These are phyloP conservation scores for Caenorhabditis parvicauda DNA, from an alignment of 2,888 invertebrate genomes.

Conservation along the genomic window DNA sequence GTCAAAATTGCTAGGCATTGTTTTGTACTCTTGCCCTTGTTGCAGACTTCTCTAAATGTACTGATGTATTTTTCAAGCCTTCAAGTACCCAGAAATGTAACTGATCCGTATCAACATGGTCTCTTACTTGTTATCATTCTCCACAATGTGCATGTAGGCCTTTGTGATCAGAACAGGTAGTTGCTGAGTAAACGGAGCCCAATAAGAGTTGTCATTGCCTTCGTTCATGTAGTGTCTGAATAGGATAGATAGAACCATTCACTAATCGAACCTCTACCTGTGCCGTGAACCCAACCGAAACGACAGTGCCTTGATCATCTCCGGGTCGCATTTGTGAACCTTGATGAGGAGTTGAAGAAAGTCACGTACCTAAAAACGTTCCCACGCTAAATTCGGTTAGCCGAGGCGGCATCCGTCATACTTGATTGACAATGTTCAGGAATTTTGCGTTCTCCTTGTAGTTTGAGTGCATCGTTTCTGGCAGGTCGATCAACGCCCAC, in stretches of 20 bases:
- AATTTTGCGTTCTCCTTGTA: constrained; percentile 41
- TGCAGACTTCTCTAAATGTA: too few relatives aligned
- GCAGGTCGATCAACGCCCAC: constrained; percentile 45
- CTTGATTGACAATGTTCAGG: constrained; percentile 38
- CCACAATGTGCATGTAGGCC: constrained; percentile 37
- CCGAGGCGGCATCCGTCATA: background rate
- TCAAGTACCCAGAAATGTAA: background rate
- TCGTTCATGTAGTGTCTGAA: constrained; percentile 40
- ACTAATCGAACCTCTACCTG: constrained; percentile 9
- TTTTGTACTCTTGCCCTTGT: too few relatives aligned
- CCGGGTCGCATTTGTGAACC: constrained; percentile 46
- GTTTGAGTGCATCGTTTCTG: constrained; percentile 41
- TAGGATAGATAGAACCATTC: background rate
- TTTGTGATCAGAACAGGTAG: constrained; percentile 41
- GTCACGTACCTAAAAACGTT: constrained; percentile 42
- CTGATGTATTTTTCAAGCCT: too few relatives aligned
- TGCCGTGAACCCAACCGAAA: constrained; percentile 46
- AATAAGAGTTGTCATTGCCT: constrained; percentile 47
- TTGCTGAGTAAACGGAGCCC: constrained; percentile 50
- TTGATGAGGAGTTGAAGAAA: constrained; percentile 45
- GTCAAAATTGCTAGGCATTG: too few relatives aligned
- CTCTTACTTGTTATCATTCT: constrained; percentile 30
- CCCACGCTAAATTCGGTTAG: background rate
- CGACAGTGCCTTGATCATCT: constrained; percentile 41
- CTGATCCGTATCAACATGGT: background rate